These are phyloP conservation scores for Myanophis thanlyinensis DNA, from an alignment of 2,113 vertebrate genomes.

Conservation along the genomic window DNA sequence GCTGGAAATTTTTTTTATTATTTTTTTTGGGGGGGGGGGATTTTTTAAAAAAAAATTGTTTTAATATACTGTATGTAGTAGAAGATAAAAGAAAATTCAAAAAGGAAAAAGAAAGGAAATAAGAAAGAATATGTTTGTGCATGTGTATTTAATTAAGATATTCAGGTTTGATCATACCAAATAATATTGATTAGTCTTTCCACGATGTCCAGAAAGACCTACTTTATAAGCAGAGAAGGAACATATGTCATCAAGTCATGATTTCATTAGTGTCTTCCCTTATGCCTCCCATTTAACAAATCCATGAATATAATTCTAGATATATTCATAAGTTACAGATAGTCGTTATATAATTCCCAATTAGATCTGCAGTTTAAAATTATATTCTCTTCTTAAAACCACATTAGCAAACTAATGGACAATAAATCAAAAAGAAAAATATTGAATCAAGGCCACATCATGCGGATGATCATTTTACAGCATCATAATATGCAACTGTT, in stretches of 20 bases:
- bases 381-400: background rate
- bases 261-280: background rate
- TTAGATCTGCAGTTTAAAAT: background rate
- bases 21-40: fast-evolving
- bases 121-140: background rate
- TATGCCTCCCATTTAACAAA: background rate
- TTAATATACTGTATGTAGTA: background rate
- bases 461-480: background rate
- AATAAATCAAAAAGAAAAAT: background rate
- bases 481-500: background rate
- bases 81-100: background rate
- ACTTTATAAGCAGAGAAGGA: background rate
- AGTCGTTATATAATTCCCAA: background rate
- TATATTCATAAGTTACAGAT: background rate
- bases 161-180: background rate
- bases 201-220: background rate
- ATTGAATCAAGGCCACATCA: background rate
- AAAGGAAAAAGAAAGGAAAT: background rate
- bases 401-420: background rate
- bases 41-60: background rate
- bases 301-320: background rate
- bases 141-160: background rate
- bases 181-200: background rate
- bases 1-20: no score
- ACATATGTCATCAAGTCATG: background rate